These are phyloP conservation scores for Catharus minimus DNA, from an alignment of 2,113 vertebrate species.

Conservation along the genomic window DNA sequence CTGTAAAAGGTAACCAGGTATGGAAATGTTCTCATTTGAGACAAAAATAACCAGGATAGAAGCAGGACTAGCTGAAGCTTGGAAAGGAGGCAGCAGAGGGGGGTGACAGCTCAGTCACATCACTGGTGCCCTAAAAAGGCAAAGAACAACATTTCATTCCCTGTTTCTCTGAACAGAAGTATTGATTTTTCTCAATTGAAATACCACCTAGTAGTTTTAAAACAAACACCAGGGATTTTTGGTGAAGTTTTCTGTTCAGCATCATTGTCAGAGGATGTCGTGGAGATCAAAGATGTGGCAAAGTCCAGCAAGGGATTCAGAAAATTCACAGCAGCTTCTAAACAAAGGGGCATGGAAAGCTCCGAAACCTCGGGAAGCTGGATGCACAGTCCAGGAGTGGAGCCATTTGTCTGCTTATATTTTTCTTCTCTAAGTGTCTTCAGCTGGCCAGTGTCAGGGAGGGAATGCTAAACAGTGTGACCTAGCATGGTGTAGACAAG, in stretches of 20 bases:
- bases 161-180: background rate
- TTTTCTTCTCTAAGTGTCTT: background rate
- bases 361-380: background rate
- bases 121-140: background rate
- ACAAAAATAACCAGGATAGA: background rate
- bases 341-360: background rate
- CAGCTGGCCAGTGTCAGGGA: background rate
- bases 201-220: background rate
- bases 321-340: background rate
- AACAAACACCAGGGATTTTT: background rate
- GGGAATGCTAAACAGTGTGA: fast-evolving
- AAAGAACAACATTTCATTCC: background rate
- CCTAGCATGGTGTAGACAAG: background rate
- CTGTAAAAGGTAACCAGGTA: background rate
- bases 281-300: background rate
- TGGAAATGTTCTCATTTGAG: background rate
- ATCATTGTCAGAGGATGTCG: background rate
- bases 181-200: background rate
- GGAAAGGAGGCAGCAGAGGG: background rate
- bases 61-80: background rate
- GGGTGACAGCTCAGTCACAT: background rate
- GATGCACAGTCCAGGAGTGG: background rate
- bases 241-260: background rate
- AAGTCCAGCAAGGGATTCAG: background rate
- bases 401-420: background rate